Evolutionary conservation across 2,113 vertebrate genomes (phyloP), one percentile per base, ranked within the genome.

Genomic region (Cavia aperea): DNA sequence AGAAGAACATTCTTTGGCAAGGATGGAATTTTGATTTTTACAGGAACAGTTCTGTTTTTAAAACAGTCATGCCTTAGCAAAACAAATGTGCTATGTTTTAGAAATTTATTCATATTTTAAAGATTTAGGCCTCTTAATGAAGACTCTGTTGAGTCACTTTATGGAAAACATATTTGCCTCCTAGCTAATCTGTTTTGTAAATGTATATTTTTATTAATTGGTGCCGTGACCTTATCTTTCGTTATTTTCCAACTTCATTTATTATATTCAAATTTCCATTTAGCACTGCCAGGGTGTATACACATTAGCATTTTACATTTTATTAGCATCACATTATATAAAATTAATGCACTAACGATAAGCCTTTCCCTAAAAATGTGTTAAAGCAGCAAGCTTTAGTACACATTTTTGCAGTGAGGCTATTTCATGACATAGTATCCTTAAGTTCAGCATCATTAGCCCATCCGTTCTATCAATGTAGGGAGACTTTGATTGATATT

Each of bases 101-200:
- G 5, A 23, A 89, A 84, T 86, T 65, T 75, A 82, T 72, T 86
- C 46, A 43, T 81, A 51, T 82, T 66, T 93, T 89, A 86, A 73
- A 51, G 31, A 70, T 66, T 26, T 46, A 77, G 43, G 16, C 4
- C 26, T 86, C 31, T 92, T 81, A 66, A 62, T 29, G 21, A 92
- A 92, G 26, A 79, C 4, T 1, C 23, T 43, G 43, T 14, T 82
- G 75, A 89, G 75, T 89, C 24, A 86, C 79, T 84, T 88, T 31
- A 46, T 81, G 51, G 36, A 73, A 94, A 93, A 77, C 33, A 12
- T 4, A n/a, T 65, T 46, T 95, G 49, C 29, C 5, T 58, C 54
- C 23, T 87, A 29, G 43, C 72, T 83, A 94, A 89, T 91, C 31
- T 86, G 54, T 46, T 94, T 91, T 31, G 36, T 66, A 73, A 78